Conservation (phyloP, 2,888 invertebrate species). For the Phorcus lineatus region DNA sequence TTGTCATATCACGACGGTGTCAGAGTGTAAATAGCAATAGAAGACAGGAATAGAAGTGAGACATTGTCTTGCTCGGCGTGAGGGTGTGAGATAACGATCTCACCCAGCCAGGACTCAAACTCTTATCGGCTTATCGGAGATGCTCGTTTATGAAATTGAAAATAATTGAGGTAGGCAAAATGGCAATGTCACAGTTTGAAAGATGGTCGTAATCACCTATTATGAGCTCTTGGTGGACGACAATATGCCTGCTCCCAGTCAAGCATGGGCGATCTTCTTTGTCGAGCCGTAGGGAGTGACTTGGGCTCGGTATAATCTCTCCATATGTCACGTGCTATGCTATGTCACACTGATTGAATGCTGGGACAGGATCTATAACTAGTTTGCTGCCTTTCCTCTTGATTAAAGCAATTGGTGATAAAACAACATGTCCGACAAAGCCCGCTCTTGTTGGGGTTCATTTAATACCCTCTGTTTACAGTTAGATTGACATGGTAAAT, state of each 20-base stretch:
- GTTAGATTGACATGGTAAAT: no score
- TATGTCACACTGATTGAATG: background rate
- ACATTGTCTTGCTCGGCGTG: background rate
- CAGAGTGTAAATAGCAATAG: no score
- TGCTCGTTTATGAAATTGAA: slow-evolving; percentile 16
- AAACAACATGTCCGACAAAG: background rate
- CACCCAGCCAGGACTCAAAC: background rate
- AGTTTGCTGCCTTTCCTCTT: background rate
- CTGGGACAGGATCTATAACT: background rate
- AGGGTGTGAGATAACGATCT: background rate
- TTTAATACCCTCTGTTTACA: no score
- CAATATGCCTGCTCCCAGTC: slow-evolving; percentile 2
- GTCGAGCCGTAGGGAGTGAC: background rate
- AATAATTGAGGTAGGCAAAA: slow-evolving; percentile 6
- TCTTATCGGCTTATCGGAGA: background rate
- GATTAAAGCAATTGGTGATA: background rate
- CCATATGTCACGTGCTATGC: background rate
- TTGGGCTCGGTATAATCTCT: background rate
- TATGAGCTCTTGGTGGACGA: background rate
- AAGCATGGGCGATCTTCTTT: slow-evolving; percentile 1
- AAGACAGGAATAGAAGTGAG: background rate
- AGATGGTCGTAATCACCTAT: background rate
- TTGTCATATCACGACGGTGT: no score
- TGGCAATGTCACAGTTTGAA: slow-evolving; percentile 4
- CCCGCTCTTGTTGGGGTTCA: no score